These are phyloP conservation scores for Lithophane ornitopus DNA, from an alignment of 2,888 invertebrate species.

Conservation along the genomic window DNA sequence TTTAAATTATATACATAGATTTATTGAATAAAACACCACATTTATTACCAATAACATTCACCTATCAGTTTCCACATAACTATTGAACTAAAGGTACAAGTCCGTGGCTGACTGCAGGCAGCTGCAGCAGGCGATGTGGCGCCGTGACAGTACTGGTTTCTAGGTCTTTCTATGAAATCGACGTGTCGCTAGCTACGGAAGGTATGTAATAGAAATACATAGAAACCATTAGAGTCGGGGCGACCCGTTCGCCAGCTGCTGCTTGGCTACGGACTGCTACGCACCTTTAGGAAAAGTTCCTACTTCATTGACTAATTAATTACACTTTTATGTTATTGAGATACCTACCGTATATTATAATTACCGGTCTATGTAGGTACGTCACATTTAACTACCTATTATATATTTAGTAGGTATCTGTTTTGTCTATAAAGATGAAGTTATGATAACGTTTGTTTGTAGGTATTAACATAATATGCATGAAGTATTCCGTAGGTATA, in stretches of 20 bases:
- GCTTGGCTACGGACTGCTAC: too few relatives aligned
- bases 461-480: too few relatives aligned
- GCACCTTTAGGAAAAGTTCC: not conserved
- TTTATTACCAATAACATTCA: not conserved
- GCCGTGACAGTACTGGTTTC: too few relatives aligned
- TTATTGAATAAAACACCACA: not conserved
- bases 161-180: too few relatives aligned
- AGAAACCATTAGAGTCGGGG: too few relatives aligned
- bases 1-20: not conserved
- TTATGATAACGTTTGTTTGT: conserved; percentile 9
- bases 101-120: too few relatives aligned
- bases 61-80: not conserved
- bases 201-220: too few relatives aligned
- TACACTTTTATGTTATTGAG: conserved; percentile 4
- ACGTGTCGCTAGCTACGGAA: too few relatives aligned
- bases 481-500: not conserved
- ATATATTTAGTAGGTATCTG: conserved; percentile 1
- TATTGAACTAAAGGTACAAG: too few relatives aligned
- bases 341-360: conserved; percentile 9
- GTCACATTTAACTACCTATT: not conserved
- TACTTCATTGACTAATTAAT: too few relatives aligned
- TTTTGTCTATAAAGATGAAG: conserved; percentile 15
- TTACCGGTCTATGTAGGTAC: not conserved
- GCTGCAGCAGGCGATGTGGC: too few relatives aligned
- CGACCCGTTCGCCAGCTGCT: too few relatives aligned